Conservation (phyloP, 2,797 vertebrate genomes). For the Gobio occitaniae region DNA sequence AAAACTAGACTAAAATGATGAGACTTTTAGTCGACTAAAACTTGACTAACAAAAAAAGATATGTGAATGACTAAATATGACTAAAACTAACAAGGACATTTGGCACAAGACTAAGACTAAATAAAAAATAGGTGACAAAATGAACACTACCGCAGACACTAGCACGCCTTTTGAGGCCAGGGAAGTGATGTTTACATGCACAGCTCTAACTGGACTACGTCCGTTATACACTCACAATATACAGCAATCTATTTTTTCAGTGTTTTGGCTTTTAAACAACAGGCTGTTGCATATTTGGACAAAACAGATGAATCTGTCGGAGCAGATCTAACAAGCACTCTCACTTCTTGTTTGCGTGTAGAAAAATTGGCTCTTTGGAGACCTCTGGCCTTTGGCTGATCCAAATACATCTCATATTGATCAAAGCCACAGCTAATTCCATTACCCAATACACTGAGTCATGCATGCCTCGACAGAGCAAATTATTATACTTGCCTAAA, state of each 20-base stretch:
- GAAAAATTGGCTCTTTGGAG: constrained; percentile 21
- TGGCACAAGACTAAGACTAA: too few relatives aligned
- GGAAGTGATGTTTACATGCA: too few relatives aligned
- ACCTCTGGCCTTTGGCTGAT: constrained; percentile 35
- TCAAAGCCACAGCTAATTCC: constrained; percentile 38
- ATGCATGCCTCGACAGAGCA: constrained; percentile 13
- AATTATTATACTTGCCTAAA: constrained; percentile 31
- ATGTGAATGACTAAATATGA: too few relatives aligned
- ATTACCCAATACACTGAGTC: constrained; percentile 31
- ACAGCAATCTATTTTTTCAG: background rate
- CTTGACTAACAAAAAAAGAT: too few relatives aligned
- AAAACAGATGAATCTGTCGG: constrained; percentile 30
- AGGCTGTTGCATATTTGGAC: background rate
- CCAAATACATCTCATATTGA: constrained; percentile 39
- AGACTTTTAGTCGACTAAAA: too few relatives aligned
- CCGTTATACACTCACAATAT: background rate
- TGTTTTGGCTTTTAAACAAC: background rate
- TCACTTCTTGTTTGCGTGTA: constrained; percentile 7
- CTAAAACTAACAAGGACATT: too few relatives aligned
- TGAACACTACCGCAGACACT: too few relatives aligned
- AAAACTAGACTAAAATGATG: too few relatives aligned
- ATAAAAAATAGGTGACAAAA: too few relatives aligned
- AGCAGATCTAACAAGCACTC: constrained; percentile 12
- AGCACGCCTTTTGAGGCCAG: too few relatives aligned
- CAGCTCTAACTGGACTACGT: too few relatives aligned